These are phyloP conservation scores for Platycheirus albimanus DNA, from an alignment of 2,888 invertebrate species.

Conservation along the genomic window DNA sequence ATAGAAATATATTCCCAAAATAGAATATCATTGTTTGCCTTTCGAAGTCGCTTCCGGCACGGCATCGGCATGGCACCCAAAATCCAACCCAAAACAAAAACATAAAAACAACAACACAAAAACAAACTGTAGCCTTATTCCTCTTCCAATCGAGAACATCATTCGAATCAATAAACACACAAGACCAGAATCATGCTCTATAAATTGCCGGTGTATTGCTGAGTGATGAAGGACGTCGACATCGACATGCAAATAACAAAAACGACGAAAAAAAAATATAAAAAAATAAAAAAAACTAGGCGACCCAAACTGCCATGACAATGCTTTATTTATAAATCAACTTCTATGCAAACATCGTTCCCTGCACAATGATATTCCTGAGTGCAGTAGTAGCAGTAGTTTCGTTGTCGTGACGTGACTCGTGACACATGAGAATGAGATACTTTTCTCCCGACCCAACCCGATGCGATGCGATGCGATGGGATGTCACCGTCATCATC, in stretches of 20 bases:
- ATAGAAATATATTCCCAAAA: constrained; percentile 51
- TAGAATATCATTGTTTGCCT: constrained; percentile 51
- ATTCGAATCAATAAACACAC: constrained; percentile 1
- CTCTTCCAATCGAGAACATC: constrained; percentile 4
- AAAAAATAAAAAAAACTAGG: neutral
- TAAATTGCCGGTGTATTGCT: constrained; percentile 13
- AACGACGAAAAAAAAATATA: too few relatives aligned
- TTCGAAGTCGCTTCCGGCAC: constrained; percentile 39
- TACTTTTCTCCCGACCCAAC: constrained; percentile 13
- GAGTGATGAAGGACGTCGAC: constrained; percentile 53
- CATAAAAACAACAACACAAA: too few relatives aligned
- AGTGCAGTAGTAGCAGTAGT: constrained; percentile 1
- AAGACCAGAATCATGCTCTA: constrained; percentile 25
- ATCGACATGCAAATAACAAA: constrained; percentile 21
- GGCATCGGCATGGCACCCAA: too few relatives aligned
- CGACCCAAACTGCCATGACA: constrained; percentile 63
- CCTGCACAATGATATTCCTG: constrained; percentile 27
- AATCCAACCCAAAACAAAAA: too few relatives aligned
- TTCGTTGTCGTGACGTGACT: constrained; percentile 29
- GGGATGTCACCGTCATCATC: constrained; percentile 34
- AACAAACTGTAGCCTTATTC: neutral
- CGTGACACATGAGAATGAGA: constrained; percentile 29
- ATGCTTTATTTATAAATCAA: constrained; percentile 64
- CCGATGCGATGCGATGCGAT: too few relatives aligned
- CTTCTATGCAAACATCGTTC: constrained; percentile 25